These are phyloP conservation scores for Oenanthe melanoleuca DNA, from an alignment of 2,113 vertebrate genomes.

Conservation along the genomic window DNA sequence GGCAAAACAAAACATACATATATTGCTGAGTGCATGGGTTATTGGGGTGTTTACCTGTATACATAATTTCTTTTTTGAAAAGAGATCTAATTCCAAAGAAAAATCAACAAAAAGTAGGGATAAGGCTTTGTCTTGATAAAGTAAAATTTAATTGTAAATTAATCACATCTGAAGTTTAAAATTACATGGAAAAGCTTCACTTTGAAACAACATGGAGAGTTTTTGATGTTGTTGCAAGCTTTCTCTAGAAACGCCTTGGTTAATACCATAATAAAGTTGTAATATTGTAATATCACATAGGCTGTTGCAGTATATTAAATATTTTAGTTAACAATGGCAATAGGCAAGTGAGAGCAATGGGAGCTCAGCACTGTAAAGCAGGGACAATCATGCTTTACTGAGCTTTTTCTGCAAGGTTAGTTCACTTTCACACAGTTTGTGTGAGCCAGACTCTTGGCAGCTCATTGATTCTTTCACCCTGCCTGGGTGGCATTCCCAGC, in stretches of 20 bases:
- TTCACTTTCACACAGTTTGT: neutral
- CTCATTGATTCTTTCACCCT: neutral
- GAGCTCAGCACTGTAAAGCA: neutral
- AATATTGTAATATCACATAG: neutral
- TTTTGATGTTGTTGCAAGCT: neutral
- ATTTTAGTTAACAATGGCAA: neutral
- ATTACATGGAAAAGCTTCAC: neutral
- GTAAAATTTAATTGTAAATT: neutral
- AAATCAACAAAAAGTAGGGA: neutral
- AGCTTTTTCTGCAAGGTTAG: neutral
- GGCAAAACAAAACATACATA: neutral
- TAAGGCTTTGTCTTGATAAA: neutral
- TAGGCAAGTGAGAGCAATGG: neutral
- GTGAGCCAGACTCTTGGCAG: neutral
- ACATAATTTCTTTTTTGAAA: neutral
- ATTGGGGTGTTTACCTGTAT: neutral
- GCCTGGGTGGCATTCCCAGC: rapidly evolving
- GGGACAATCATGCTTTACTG: neutral
- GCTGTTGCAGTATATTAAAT: neutral
- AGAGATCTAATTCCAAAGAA: neutral
- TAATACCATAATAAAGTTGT: neutral
- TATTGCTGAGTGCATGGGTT: neutral
- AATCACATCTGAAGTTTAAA: neutral
- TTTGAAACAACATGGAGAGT: neutral
- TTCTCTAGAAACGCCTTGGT: neutral